Conservation (phyloP, 2,113 vertebrate genomes). For the Paraplagusia blochii region DNA sequence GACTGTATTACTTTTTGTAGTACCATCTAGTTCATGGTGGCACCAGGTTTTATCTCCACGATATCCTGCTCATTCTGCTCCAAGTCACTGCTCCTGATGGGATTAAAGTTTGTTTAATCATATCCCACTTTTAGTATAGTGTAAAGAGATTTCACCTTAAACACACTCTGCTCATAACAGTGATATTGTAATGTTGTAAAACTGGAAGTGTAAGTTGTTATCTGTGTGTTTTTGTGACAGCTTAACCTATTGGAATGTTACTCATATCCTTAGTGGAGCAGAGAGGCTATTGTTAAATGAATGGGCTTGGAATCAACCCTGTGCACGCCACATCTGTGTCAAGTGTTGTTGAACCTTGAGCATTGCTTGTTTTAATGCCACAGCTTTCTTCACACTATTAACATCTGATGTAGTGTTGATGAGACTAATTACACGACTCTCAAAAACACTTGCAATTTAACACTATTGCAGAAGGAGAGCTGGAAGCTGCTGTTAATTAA, state of each 20-base stretch:
- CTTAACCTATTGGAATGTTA: constrained; percentile 17
- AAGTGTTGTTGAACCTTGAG: constrained; percentile 4
- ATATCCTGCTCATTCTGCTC: too few species aligned
- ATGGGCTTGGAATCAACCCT: constrained; percentile 16
- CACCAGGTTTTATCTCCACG: too few species aligned
- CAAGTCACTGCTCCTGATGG: too few species aligned
- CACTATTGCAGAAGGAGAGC: too few species aligned
- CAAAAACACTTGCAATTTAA: neutral
- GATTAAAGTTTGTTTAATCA: too few species aligned
- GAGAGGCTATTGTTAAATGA: constrained; percentile 19
- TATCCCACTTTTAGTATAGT: too few species aligned
- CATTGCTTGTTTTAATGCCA: constrained; percentile 6
- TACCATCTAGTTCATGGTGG: too few species aligned
- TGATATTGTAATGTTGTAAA: constrained; percentile 1
- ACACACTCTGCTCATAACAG: too few species aligned
- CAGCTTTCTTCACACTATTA: constrained; percentile 7
- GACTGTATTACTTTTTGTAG: too few species aligned
- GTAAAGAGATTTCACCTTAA: too few species aligned
- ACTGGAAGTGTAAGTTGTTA: neutral
- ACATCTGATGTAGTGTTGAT: constrained; percentile 13
- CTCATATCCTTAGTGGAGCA: constrained; percentile 20
- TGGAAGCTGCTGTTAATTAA: too few species aligned
- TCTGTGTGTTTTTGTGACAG: constrained; percentile 14
- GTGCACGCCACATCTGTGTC: constrained; percentile 6
- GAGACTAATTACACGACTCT: constrained; percentile 15